Evolutionary conservation across 2,797 vertebrate species (phyloP), one percentile per base, ranked within the genome.

Genomic region (Gobionotothen gibberifrons): DNA sequence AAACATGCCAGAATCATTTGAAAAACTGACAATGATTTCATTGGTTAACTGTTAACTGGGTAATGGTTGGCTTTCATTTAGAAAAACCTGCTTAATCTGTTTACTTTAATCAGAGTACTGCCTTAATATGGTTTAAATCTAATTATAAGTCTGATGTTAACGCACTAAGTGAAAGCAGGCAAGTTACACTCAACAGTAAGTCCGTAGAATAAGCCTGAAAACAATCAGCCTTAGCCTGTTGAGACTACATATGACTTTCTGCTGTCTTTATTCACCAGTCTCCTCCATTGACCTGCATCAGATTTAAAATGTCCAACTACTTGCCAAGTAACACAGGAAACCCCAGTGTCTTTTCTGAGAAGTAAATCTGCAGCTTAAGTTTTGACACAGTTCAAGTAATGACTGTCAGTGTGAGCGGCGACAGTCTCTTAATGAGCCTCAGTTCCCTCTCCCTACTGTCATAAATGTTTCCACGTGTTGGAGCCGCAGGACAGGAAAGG

Each of bases 401-500:
- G 42, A 22, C 29, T 53, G 57, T 47, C 21, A 17, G 19, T 17
- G 8, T 74, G 26, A 63, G 72, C 51, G 65, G 76, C 15, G 44
- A 62, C 76, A 66, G 59, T 17, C 43, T 75, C 69, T 79, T 54
- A 82, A 86, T 76, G 62, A 86, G 63, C 56, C 56, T 26, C 60
- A 47, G 83, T 66, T 87, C 79, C 65, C 48, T 53, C 56, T 53
- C 56, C 65, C 9, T 22, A 36, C 72, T 49, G 64, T 85, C 83
- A 87, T 81, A 90, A 90, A 90, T 77, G 62, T 81, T 65, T 90
- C 72, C 54, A 64, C 73, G 9, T 7, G 10, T 21, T 69, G 49
- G 68, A 67, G 59, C 53, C 29, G 61, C 51, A 74, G 69, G 66
- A 73, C 51, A 51, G 72, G 74, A 85, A 79, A 78, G 72, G 69